Evolutionary conservation across 2,888 invertebrate genomes (phyloP).

Genomic region (Agrochola lota): DNA sequence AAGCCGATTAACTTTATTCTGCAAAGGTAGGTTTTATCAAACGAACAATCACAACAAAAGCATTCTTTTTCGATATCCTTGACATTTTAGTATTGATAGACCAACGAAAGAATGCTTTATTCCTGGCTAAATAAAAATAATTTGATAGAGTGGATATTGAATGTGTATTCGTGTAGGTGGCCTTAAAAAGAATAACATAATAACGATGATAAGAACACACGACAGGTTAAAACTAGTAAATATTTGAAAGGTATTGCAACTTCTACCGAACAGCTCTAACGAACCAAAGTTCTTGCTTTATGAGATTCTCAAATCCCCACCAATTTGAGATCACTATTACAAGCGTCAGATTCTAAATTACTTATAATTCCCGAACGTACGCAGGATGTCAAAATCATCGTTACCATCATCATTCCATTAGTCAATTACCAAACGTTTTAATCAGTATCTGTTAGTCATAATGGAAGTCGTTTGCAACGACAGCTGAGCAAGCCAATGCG

Average conservation of each 20-base stretch:
- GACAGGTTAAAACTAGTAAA: no score
- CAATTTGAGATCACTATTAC: background rate
- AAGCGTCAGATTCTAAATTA: background rate
- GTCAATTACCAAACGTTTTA: conserved; percentile 24
- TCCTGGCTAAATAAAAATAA: no score
- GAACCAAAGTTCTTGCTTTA: no score
- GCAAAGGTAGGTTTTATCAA: background rate
- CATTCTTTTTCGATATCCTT: background rate
- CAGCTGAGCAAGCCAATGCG: conserved; percentile 33
- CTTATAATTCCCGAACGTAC: background rate
- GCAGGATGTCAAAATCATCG: background rate
- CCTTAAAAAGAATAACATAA: background rate
- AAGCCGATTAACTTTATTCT: background rate
- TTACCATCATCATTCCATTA: background rate
- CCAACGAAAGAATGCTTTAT: background rate
- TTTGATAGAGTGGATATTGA: background rate
- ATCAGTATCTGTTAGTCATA: conserved; percentile 24
- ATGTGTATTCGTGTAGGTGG: no score
- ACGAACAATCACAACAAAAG: background rate
- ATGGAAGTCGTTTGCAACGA: conserved; percentile 41
- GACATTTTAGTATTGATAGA: no score
- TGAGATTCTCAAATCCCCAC: background rate
- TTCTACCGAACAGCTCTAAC: no score
- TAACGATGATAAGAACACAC: no score
- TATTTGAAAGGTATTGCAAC: no score